Conservation (phyloP, 2,888 invertebrate species). For the Torymus texanus region DNA sequence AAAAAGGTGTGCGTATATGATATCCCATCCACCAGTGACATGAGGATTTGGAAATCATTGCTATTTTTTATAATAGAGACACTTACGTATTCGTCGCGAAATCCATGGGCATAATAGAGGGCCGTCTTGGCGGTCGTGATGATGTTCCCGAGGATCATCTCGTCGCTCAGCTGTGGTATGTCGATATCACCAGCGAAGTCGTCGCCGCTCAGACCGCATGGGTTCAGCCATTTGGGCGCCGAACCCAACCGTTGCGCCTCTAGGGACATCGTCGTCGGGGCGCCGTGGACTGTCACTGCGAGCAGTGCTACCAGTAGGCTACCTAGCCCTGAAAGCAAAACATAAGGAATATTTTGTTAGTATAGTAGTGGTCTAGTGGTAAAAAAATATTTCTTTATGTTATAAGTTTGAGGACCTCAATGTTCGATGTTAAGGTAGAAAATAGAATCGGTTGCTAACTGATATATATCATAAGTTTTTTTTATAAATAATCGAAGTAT, state of each 20-base stretch:
- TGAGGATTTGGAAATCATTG: too few relatives aligned
- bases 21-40: too few relatives aligned
- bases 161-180: slow-evolving; percentile 70
- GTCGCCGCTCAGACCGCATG: slow-evolving; percentile 75
- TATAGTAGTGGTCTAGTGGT: not conserved
- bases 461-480: too few relatives aligned
- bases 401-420: too few relatives aligned
- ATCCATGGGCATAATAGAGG: slow-evolving; percentile 73
- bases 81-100: slow-evolving; percentile 77
- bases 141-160: slow-evolving; percentile 74
- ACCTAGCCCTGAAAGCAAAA: slow-evolving; percentile 68
- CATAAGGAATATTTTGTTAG: not conserved
- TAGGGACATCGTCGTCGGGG: slow-evolving; percentile 68
- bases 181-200: slow-evolving; percentile 68
- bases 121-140: slow-evolving; percentile 75
- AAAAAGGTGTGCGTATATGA: too few relatives aligned
- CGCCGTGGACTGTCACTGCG: slow-evolving; percentile 67
- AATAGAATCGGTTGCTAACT: too few relatives aligned
- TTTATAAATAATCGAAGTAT: too few relatives aligned
- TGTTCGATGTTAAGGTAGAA: not conserved
- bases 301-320: slow-evolving; percentile 69
- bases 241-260: slow-evolving; percentile 65
- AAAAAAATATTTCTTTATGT: not conserved
- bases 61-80: not conserved
- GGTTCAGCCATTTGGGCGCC: slow-evolving; percentile 77